A percentile compares a stretch with the other conserved stretches of the same genome.
phyloP scores from a whole-genome alignment of 2,113 vertebrate genomes.

The Oxygymnocypris stewartii region DNA sequence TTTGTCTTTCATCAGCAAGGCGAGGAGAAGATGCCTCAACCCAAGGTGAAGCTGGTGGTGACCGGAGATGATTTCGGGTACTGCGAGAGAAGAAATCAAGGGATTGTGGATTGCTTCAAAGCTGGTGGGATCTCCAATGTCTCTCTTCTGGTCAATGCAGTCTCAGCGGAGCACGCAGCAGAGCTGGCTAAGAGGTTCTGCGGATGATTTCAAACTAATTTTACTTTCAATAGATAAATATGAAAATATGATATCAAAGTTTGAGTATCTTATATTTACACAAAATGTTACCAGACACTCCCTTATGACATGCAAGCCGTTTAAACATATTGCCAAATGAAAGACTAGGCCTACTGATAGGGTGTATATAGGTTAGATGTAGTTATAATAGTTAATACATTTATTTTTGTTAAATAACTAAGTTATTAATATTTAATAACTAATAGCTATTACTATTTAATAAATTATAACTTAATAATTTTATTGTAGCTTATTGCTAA shows the following conservation, averaged over 20 bases:
- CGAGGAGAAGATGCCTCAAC: constrained; percentile 75
- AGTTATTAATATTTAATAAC: no score
- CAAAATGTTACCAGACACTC: background rate
- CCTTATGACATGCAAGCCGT: background rate
- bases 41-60: constrained; percentile 83
- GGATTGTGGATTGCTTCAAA: constrained; percentile 90
- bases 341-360: background rate
- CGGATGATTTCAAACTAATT: background rate
- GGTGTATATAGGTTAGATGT: background rate
- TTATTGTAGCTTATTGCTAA: no score
- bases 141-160: constrained; percentile 90
- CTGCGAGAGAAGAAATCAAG: constrained; percentile 87
- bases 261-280: background rate
- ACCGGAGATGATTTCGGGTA: constrained; percentile 98
- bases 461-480: no score
- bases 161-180: constrained; percentile 81
- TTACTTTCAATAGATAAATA: background rate
- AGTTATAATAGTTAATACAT: background rate
- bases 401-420: no score
- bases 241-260: background rate
- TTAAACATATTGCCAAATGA: background rate
- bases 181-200: constrained; percentile 86
- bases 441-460: no score
- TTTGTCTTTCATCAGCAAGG: constrained; percentile 47
- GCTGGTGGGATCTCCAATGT: constrained; percentile 86